These are phyloP conservation scores for Morus bassanus DNA, from an alignment of 2,797 vertebrate species.

Conservation along the genomic window DNA sequence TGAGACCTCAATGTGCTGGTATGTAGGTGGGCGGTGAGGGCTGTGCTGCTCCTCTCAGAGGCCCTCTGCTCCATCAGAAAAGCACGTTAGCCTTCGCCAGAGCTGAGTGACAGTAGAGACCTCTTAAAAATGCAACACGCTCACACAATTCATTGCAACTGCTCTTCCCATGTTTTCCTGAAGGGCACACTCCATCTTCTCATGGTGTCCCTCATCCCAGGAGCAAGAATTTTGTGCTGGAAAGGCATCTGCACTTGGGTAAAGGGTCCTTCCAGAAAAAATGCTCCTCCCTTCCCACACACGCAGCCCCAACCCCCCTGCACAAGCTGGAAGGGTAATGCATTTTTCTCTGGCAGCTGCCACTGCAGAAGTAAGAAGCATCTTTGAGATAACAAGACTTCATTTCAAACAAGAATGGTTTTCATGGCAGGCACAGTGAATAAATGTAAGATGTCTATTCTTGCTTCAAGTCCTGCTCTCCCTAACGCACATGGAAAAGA, in stretches of 20 bases:
- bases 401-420: background rate
- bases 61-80: constrained; percentile 7
- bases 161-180: background rate
- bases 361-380: background rate
- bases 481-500: background rate
- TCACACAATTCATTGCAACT: background rate
- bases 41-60: background rate
- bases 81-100: background rate
- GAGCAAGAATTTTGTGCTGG: background rate
- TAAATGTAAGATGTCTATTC: background rate
- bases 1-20: background rate
- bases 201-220: background rate
- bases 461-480: background rate
- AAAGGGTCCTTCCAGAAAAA: constrained; percentile 18
- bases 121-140: background rate
- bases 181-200: background rate
- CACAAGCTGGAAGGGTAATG: constrained; percentile 17
- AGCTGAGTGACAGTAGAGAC: background rate
- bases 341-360: constrained; percentile 41
- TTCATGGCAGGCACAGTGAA: constrained; percentile 33
- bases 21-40: constrained; percentile 5
- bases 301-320: background rate
- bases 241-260: background rate
- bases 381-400: constrained; percentile 41
- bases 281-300: background rate